Base-by-base conservation (phyloP, 2,888 invertebrate genomes). In the Nomada goodeniana region DNA sequence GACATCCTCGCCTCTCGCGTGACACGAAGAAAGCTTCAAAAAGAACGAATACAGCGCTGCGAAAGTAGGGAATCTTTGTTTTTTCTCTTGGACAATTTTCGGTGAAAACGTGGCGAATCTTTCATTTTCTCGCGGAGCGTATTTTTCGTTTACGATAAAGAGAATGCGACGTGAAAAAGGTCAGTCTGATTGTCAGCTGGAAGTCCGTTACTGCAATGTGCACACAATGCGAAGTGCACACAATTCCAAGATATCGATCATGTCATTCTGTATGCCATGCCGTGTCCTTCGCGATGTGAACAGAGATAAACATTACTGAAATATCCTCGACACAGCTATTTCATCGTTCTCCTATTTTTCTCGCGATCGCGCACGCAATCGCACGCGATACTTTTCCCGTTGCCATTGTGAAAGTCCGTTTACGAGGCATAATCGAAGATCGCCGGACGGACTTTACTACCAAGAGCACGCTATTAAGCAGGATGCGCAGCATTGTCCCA, bases 241-340 rank as follows among this genome's bases (percentile, higher is more conserved):
- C 72, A 57, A 79, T 81, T 83, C 75, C 77, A 53, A 65, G 75
- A 85, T 82, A 87, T 85, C 76, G 77, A 85, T 87, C 88, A 68
- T 60, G 55, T 78, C 68, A 53, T 70, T 77, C 75, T 69, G 53
- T 68, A 71, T 23, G 69, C 61, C 53, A 73, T 23, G 44, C 72
- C 10, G 73, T 63, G 79, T 87, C 76, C 81, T 87, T 87, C 78
- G 74, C 81, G 73, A 80, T 77, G 60, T 72, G 78, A 75, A 81
- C 69, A 64, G 20, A 78, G 80, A 85, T 80, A 86, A 78, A 71
- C 61, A 76, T 74, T 74, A 76, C 73, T 76, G 44, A 75, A 80
- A 85, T 87, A 82, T 75, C 71, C 64, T 65, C 67, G 52, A 69
- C 64, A 20, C 53, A 59, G 42, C 70, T 69, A 20, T 73, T 70